Percentiles rank a stretch among this genome's conserved stretches.
These are phyloP conservation scores for Archips crataeganus DNA, from an alignment of 2,888 invertebrate species.

Conservation along the genomic window DNA sequence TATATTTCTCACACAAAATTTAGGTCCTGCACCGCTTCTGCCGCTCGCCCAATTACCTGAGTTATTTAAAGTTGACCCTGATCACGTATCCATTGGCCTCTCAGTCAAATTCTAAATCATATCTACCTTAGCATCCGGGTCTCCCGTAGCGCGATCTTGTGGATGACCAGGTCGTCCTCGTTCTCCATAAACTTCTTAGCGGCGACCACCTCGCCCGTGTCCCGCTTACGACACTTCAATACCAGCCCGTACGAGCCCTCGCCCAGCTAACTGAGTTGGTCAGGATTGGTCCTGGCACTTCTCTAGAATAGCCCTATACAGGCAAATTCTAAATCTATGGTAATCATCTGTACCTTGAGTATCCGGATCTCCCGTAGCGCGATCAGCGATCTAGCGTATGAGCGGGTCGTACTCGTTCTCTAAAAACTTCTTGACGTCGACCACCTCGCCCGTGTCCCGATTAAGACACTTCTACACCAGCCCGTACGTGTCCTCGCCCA, in stretches of 20 bases:
- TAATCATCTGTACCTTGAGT: conserved; percentile 90
- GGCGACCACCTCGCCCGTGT: conserved; percentile 97
- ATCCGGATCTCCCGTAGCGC: conserved; percentile 97
- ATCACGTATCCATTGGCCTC: too few relatives aligned
- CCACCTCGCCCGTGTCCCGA: conserved; percentile 96
- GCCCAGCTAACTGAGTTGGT: conserved; percentile 87
- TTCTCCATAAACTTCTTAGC: conserved; percentile 99
- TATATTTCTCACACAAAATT: too few relatives aligned
- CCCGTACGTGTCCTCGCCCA: conserved; percentile 98
- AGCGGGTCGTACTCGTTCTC: conserved; percentile 99
- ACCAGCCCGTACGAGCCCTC: conserved; percentile 98
- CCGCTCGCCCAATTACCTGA: too few relatives aligned
- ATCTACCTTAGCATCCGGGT: conserved; percentile 96
- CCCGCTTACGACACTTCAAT: conserved; percentile 97
- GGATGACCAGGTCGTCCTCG: conserved; percentile 97
- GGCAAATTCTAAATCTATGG: too few relatives aligned
- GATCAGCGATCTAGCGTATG: conserved; percentile 97
- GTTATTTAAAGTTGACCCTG: too few relatives aligned
- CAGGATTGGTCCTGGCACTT: too few relatives aligned
- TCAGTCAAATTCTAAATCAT: too few relatives aligned
- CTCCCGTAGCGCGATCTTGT: conserved; percentile 98
- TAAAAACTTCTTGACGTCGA: conserved; percentile 98
- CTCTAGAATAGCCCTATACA: too few relatives aligned
- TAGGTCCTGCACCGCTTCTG: too few relatives aligned
- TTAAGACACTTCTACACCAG: conserved; percentile 98